phyloP scores from a whole-genome alignment of 2,113 vertebrate genomes.

The Merops nubicus region DNA sequence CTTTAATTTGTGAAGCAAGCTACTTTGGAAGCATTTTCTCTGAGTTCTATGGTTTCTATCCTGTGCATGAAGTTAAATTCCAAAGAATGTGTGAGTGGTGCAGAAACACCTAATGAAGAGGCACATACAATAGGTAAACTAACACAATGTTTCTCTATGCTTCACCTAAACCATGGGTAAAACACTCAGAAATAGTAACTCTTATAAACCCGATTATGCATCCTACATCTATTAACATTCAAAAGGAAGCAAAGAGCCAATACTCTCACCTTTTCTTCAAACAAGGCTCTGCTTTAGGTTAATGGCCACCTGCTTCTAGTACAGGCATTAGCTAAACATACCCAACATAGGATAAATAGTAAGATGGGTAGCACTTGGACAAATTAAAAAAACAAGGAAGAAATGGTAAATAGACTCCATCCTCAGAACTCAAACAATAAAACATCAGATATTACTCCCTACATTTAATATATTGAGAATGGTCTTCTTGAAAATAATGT shows the following conservation, averaged over 20 bases:
- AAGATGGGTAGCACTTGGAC: background rate
- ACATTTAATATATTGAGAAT: background rate
- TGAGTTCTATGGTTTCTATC: background rate
- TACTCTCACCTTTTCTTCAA: background rate
- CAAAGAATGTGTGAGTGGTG: background rate
- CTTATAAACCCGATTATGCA: background rate
- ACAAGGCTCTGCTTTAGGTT: background rate
- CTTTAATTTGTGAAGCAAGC: background rate
- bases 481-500: background rate
- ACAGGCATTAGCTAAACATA: background rate
- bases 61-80: background rate
- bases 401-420: background rate
- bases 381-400: background rate
- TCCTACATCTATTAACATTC: background rate
- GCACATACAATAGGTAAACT: background rate
- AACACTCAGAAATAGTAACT: background rate
- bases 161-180: background rate
- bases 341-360: background rate
- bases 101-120: background rate
- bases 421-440: background rate
- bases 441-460: background rate
- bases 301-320: background rate
- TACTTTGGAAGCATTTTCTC: background rate
- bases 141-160: background rate
- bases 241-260: background rate